phyloP scores from a whole-genome alignment of 2,888 invertebrate species.

The Pristionchus entomophagus region DNA sequence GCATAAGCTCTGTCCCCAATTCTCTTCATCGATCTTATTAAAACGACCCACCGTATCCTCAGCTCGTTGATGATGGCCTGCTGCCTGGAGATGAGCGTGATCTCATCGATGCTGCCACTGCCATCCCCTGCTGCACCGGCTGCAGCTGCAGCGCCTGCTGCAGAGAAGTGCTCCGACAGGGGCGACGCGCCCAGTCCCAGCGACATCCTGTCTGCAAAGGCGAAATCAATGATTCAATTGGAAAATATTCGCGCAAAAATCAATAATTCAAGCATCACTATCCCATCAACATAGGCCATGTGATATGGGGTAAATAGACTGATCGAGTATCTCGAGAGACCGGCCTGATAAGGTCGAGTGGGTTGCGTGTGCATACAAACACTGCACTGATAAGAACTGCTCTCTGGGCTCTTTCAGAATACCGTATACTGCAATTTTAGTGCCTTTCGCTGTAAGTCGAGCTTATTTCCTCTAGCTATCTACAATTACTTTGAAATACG shows the following conservation, averaged over 20 bases:
- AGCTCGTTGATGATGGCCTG: slow-evolving; percentile 64
- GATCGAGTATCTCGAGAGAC: background rate
- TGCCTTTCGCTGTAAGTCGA: no score
- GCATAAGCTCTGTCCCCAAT: no score
- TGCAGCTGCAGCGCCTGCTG: background rate
- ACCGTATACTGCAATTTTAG: no score
- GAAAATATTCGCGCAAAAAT: no score
- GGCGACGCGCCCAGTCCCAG: background rate
- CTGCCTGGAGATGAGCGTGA: slow-evolving; percentile 64
- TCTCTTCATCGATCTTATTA: no score
- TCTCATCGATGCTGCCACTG: slow-evolving; percentile 57
- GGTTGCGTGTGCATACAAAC: no score
- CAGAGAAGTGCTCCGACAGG: background rate
- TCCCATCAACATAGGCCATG: background rate
- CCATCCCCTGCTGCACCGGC: background rate
- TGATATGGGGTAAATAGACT: background rate
- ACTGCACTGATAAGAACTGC: no score
- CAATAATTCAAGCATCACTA: background rate
- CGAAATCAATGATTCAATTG: no score
- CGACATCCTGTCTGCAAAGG: background rate
- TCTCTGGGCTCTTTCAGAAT: no score
- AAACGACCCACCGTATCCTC: slow-evolving; percentile 39
- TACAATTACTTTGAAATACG: no score
- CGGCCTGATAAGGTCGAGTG: background rate
- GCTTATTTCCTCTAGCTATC: no score